phyloP scores from a whole-genome alignment of 2,113 vertebrate species.

The Acanthisitta chloris region DNA sequence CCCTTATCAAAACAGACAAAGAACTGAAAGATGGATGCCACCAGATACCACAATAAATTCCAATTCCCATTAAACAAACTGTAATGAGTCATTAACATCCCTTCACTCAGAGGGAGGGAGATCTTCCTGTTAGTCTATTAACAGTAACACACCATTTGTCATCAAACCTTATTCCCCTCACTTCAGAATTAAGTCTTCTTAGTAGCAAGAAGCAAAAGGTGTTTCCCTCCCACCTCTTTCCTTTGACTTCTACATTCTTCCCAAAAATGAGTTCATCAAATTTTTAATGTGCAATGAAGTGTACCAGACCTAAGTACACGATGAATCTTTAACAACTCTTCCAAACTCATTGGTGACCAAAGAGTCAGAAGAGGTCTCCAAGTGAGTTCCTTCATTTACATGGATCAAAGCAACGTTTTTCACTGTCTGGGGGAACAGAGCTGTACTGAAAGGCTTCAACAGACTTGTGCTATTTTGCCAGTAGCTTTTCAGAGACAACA shows the following conservation, averaged over 20 bases:
- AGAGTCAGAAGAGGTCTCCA: neutral
- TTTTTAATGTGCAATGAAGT: neutral
- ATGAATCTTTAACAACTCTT: neutral
- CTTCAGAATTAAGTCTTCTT: neutral
- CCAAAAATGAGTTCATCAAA: neutral
- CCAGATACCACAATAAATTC: slow-evolving; percentile 12
- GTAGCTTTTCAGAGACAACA: neutral
- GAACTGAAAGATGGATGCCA: slow-evolving; percentile 31
- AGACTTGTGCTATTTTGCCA: neutral
- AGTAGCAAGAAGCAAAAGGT: neutral
- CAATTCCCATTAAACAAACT: slow-evolving; percentile 1
- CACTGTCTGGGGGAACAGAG: neutral
- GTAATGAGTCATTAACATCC: neutral
- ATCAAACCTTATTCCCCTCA: neutral
- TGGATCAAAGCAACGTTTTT: neutral
- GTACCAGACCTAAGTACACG: neutral
- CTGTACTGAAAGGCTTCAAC: neutral
- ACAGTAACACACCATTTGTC: neutral
- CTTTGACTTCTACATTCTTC: neutral
- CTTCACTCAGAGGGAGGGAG: neutral
- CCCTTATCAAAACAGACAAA: slow-evolving; percentile 6
- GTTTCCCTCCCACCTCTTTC: neutral
- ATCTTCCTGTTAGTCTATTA: neutral
- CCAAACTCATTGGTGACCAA: neutral
- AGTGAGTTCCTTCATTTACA: neutral